Percentiles rank a stretch among this genome's conserved stretches.
Evolutionary conservation across 2,113 vertebrate species (phyloP).

Genomic region (Elaphurus davidianus): DNA sequence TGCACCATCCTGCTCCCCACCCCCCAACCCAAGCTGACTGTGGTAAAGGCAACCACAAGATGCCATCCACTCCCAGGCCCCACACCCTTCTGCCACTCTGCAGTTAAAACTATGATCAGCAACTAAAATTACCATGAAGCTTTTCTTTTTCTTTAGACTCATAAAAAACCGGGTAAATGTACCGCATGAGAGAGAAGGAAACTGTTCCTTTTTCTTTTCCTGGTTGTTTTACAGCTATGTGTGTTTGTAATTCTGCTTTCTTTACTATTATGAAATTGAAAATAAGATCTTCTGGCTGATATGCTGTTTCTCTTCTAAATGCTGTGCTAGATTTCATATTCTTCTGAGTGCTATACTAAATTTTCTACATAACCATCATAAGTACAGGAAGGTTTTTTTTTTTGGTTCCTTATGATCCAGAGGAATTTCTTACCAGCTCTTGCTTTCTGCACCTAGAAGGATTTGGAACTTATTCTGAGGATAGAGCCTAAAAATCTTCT

Average conservation of each 20-base stretch:
- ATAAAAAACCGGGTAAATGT: constrained; percentile 25
- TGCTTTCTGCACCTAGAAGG: constrained; percentile 23
- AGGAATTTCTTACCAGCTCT: background rate
- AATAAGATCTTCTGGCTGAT: constrained; percentile 22
- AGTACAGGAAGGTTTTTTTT: background rate
- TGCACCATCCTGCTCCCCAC: background rate
- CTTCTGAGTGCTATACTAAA: background rate
- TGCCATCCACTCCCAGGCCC: background rate
- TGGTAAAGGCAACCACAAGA: constrained; percentile 47
- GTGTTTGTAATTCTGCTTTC: background rate
- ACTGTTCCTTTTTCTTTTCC: background rate
- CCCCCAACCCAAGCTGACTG: background rate
- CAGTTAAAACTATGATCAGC: constrained; percentile 54
- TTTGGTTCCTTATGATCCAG: background rate
- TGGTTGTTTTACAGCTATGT: background rate
- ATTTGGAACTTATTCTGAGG: constrained; percentile 27
- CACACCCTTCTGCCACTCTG: constrained; percentile 49
- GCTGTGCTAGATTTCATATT: background rate
- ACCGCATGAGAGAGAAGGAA: background rate
- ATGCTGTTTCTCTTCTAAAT: background rate
- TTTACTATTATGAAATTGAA: background rate
- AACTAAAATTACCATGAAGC: constrained; percentile 36
- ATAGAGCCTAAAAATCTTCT: background rate
- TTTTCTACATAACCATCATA: background rate
- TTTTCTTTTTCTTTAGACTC: background rate